A percentile compares a stretch with the other conserved stretches of the same genome.
These are phyloP conservation scores for Trichopoda pennipes DNA, from an alignment of 2,888 invertebrate genomes.

Conservation along the genomic window DNA sequence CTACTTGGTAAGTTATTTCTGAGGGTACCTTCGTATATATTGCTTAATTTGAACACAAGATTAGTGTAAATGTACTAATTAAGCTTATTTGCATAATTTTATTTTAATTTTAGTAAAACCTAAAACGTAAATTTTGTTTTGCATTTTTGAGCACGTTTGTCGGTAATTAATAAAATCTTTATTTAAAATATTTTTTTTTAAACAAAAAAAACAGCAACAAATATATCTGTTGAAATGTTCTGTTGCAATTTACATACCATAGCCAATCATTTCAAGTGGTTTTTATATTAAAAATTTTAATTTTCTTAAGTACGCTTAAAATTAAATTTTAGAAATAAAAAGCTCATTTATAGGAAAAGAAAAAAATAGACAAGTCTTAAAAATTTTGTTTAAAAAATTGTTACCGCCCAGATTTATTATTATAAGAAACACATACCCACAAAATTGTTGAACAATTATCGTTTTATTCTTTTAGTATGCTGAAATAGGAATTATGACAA, in stretches of 20 bases:
- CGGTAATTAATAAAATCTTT: conserved; percentile 49
- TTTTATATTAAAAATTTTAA: conserved; percentile 12
- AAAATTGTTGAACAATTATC: background rate
- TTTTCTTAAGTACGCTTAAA: conserved; percentile 15
- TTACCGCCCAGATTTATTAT: conserved; percentile 34
- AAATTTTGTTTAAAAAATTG: conserved; percentile 21
- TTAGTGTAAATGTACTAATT: conserved; percentile 28
- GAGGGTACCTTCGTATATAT: no score
- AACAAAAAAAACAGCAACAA: no score
- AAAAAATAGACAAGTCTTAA: background rate
- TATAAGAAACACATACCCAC: background rate
- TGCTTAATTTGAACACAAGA: no score
- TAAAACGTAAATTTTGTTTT: conserved; percentile 4
- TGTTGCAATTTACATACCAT: conserved; percentile 50
- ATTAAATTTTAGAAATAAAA: conserved; percentile 23
- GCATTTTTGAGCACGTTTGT: conserved; percentile 51
- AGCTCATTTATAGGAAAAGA: background rate
- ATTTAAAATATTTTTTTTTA: conserved; percentile 31
- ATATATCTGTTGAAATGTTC: conserved; percentile 42
- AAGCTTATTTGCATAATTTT: conserved; percentile 11
- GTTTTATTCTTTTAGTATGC: conserved; percentile 11
- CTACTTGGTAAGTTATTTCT: no score
- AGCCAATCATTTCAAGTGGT: conserved; percentile 39
- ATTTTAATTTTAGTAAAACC: conserved; percentile 2
- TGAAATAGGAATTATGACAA: conserved; percentile 48